Evolutionary conservation across 2,797 vertebrate genomes (phyloP), one percentile per base, ranked within the genome.

Genomic region (Furcifer pardalis): DNA sequence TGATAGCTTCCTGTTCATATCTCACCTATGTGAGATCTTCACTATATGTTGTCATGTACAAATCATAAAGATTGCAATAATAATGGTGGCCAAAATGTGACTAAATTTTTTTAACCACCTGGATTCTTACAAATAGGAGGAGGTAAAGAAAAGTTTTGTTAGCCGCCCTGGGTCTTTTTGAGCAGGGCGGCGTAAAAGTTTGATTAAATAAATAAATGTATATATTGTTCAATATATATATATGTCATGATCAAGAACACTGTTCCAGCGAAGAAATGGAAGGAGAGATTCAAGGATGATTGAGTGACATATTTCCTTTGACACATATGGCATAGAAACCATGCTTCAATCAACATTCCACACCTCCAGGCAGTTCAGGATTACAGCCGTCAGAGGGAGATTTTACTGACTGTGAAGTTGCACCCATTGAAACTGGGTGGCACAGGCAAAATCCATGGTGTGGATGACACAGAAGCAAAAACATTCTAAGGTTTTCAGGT

Each of bases 301-400:
- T 90, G 89, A 88, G 82, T 96, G 95, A 95, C 42, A 42, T 91
- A 96, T 95, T 84, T 52, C 87, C 91, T 84, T 84, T 96, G 96
- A 96, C 96, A 96, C 81, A 80, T 94, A 89, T 87, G 91, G 83
- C 88, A 80, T 37, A 93, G 84, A 90, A 87, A 90, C 63, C 90
- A 93, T 91, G 94, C 93, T 94, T 94, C 92, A 93, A 71, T 94
- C 93, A 81, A 87, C 91, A 94, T 23, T 2, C 65, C 0, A 0
- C 82, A 88, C 93, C 95, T 91, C 66, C 0, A 1, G 94, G 95
- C 90, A 40, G 46, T 8, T 0, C 30, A 78, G 82, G 60, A 85
- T 79, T 75, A 78, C 86, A 86, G 88, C 73, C 49, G 25, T 85
- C 52, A 73, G 79, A 86, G 49, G 86, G 82, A 87, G 65, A 79